A percentile compares a stretch with the other conserved stretches of the same genome.
These are phyloP conservation scores for Dicranocentrus wangi DNA, from an alignment of 2,888 invertebrate genomes.

Conservation along the genomic window DNA sequence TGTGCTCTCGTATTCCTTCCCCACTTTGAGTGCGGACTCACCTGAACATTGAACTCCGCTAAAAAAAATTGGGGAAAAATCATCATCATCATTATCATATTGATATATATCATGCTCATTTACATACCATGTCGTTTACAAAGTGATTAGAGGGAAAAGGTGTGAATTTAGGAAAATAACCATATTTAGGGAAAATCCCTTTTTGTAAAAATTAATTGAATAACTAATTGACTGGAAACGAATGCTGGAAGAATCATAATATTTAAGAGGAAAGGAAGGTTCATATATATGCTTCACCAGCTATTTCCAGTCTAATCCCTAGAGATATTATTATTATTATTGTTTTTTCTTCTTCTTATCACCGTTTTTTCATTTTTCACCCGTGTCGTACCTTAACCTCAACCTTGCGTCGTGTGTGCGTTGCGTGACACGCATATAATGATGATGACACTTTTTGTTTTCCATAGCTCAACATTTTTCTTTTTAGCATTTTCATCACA, in stretches of 20 bases:
- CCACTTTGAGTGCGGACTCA: neutral
- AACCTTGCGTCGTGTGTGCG: no score
- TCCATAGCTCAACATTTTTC: slow-evolving; percentile 12
- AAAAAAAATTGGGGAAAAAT: neutral
- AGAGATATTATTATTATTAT: neutral
- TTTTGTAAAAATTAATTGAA: no score
- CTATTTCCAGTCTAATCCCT: neutral
- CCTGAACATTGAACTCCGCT: neutral
- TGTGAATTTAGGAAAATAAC: no score
- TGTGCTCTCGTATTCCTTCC: neutral
- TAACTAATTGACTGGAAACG: neutral
- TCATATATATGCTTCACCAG: neutral
- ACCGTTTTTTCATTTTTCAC: neutral
- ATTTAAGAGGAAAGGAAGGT: neutral
- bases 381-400: no score
- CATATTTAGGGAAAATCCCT: no score
- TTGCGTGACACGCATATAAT: no score
- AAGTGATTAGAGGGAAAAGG: no score
- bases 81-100: neutral
- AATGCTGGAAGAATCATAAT: neutral
- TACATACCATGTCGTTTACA: neutral
- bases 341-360: no score
- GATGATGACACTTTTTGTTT: neutral
- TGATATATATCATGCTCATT: neutral
- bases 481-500: neutral